A percentile compares a stretch with the other conserved stretches of the same genome.
Conservation (phyloP, 2,113 vertebrate species). For the Salvelinus alpinus region DNA sequence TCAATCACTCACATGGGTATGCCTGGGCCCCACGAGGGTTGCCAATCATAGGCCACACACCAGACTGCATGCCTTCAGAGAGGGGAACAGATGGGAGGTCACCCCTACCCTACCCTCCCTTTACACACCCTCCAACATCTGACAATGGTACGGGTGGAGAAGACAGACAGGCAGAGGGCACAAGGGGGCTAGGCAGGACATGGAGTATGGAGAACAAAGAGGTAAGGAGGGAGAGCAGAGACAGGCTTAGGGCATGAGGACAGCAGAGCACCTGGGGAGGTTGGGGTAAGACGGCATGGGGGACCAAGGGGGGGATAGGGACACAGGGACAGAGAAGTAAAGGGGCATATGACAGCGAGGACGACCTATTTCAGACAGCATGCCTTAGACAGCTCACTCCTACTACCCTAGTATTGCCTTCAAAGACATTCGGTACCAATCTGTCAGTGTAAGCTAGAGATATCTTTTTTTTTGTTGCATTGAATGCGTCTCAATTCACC, state of each 20-base stretch:
- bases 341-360: constrained; percentile 28
- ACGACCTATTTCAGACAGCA: constrained; percentile 42
- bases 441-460: no score
- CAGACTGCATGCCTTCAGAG: background rate
- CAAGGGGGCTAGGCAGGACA: constrained; percentile 34
- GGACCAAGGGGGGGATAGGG: background rate
- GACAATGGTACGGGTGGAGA: background rate
- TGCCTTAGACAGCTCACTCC: constrained; percentile 18
- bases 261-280: background rate
- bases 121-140: no score
- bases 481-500: no score
- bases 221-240: background rate
- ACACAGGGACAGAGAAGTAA: constrained; percentile 23
- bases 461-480: no score
- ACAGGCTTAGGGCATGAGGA: background rate
- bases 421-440: constrained; percentile 58
- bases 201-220: constrained; percentile 21
- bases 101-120: no score
- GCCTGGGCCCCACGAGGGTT: constrained; percentile 18
- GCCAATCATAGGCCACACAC: constrained; percentile 34
- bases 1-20: constrained; percentile 28
- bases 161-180: constrained; percentile 32
- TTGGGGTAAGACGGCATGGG: background rate
- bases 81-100: constrained; percentile 3
- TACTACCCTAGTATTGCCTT: constrained; percentile 53